Evolutionary conservation across 2,113 vertebrate species (phyloP).

Genomic region (Strix aluco): DNA sequence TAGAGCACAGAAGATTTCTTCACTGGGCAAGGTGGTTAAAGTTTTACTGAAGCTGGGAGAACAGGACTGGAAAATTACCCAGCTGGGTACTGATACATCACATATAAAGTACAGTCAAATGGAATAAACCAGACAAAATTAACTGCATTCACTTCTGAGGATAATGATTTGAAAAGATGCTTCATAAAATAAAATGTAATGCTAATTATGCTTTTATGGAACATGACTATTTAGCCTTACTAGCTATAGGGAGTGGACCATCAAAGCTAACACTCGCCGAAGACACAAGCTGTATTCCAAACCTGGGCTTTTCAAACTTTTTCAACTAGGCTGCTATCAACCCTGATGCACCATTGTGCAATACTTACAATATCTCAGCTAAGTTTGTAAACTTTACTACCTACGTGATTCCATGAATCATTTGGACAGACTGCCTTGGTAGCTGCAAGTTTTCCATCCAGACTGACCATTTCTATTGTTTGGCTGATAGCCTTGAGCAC

Average conservation of each 20-base stretch:
- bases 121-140: conserved; percentile 7
- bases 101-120: neutral
- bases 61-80: neutral
- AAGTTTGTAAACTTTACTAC: neutral
- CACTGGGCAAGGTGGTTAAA: neutral
- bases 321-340: neutral
- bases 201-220: neutral
- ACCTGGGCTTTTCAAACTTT: neutral
- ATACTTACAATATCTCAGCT: neutral
- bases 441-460: neutral
- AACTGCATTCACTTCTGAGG: neutral
- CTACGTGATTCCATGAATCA: neutral
- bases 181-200: neutral
- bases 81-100: neutral
- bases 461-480: neutral
- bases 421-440: neutral
- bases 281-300: neutral
- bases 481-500: neutral
- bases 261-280: neutral
- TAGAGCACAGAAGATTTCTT: neutral
- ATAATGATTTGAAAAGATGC: neutral
- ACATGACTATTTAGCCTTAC: neutral
- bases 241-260: neutral
- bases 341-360: rapidly evolving
- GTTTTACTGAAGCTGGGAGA: neutral